Conservation (phyloP, 2,113 vertebrate species). For the Paracanthobrama guichenoti region DNA sequence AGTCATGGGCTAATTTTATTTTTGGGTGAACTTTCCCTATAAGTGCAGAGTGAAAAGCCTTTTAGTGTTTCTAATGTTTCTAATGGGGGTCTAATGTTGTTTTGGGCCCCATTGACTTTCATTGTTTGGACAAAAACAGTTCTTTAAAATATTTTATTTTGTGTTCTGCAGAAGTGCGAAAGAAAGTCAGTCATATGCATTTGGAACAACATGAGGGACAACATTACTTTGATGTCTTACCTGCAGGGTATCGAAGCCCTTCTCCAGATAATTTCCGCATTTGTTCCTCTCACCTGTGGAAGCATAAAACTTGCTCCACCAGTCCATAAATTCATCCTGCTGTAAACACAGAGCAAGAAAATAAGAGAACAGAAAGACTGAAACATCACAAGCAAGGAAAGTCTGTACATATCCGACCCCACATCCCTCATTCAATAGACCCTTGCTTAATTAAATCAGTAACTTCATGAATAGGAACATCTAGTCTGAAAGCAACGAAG, state of each 20-base stretch:
- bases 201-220: background rate
- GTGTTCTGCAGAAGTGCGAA: background rate
- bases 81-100: background rate
- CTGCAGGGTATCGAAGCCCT: conserved; percentile 88
- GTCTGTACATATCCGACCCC: background rate
- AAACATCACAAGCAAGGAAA: background rate
- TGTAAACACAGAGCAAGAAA: conserved; percentile 19
- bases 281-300: conserved; percentile 87
- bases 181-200: background rate
- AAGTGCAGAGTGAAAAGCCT: background rate
- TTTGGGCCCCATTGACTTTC: background rate
- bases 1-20: too few relatives aligned
- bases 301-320: conserved; percentile 98
- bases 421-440: background rate
- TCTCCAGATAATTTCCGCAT: conserved; percentile 89
- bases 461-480: background rate
- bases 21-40: too few relatives aligned
- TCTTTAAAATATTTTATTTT: background rate
- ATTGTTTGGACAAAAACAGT: background rate
- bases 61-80: background rate
- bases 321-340: conserved; percentile 95
- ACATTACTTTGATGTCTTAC: conserved; percentile 64
- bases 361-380: conserved; percentile 31
- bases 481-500: conserved; percentile 9
- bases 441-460: background rate